Evolutionary conservation across 2,888 invertebrate species (phyloP).

Genomic region (Philopedon plagiatum): DNA sequence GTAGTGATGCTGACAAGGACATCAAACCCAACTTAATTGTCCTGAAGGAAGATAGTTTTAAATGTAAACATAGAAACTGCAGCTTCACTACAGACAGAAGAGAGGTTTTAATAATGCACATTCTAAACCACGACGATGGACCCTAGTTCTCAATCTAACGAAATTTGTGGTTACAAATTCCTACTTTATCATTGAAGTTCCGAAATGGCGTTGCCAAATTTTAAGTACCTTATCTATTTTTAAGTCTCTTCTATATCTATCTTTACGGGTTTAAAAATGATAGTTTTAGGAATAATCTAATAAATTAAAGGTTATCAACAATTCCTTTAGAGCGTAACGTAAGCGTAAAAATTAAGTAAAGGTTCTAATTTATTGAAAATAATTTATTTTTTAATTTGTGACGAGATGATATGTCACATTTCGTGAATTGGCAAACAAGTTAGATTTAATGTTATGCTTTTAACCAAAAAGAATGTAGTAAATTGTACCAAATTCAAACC

Average conservation of each 20-base stretch:
- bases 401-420: too few species aligned
- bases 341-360: too few species aligned
- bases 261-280: neutral
- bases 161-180: neutral
- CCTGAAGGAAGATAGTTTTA: constrained; percentile 39
- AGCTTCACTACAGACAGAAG: constrained; percentile 50
- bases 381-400: too few species aligned
- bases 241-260: neutral
- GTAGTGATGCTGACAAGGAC: constrained; percentile 17
- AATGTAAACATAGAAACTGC: constrained; percentile 51
- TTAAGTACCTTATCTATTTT: constrained; percentile 7
- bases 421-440: too few species aligned
- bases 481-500: neutral
- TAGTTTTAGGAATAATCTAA: neutral
- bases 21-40: constrained; percentile 39
- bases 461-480: neutral
- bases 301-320: too few species aligned
- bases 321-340: too few species aligned
- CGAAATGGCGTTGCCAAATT: constrained; percentile 7
- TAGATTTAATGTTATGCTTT: neutral
- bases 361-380: too few species aligned
- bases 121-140: constrained; percentile 46
- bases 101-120: constrained; percentile 52
- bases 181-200: neutral
- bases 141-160: constrained; percentile 1